Percentiles rank a stretch among this genome's conserved stretches.
Conservation (phyloP, 2,888 invertebrate species). For the Drosophila aldrichi region DNA sequence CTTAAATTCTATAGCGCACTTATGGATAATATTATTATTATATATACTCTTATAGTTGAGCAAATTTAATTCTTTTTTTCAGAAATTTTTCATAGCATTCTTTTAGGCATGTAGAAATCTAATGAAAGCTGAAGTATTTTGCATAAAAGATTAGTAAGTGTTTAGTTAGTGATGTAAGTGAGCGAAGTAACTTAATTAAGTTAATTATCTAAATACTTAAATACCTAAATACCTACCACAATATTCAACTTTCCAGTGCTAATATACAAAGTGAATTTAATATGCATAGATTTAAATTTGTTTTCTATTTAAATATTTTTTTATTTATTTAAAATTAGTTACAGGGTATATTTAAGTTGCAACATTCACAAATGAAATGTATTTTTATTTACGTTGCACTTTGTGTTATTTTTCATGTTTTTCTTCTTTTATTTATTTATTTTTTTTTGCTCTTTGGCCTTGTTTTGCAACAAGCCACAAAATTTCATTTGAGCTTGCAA, state of each 20-base stretch:
- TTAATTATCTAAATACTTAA: too few species aligned
- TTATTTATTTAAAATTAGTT: not conserved
- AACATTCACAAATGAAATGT: not conserved
- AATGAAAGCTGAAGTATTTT: not conserved
- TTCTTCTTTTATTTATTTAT: not conserved
- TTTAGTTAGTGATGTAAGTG: not conserved
- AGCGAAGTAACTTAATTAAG: not conserved
- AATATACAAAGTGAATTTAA: too few species aligned
- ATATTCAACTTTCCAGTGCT: too few species aligned
- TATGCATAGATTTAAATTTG: too few species aligned
- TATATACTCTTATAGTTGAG: too few species aligned
- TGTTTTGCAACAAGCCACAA: conserved; percentile 68
- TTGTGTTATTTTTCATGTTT: conserved; percentile 17
- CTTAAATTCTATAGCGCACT: too few species aligned
- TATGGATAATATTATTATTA: too few species aligned
- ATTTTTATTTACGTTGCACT: conserved; percentile 36
- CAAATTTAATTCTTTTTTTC: not conserved
- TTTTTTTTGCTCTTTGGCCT: conserved; percentile 11
- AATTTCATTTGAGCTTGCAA: conserved; percentile 77
- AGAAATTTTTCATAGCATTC: conserved; percentile 7
- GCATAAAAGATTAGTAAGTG: not conserved
- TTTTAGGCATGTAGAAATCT: not conserved
- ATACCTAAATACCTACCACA: too few species aligned
- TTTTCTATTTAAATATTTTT: too few species aligned
- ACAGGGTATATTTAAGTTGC: not conserved